These are phyloP conservation scores for Ptilodon capucinus DNA, from an alignment of 2,888 invertebrate genomes.

Conservation along the genomic window DNA sequence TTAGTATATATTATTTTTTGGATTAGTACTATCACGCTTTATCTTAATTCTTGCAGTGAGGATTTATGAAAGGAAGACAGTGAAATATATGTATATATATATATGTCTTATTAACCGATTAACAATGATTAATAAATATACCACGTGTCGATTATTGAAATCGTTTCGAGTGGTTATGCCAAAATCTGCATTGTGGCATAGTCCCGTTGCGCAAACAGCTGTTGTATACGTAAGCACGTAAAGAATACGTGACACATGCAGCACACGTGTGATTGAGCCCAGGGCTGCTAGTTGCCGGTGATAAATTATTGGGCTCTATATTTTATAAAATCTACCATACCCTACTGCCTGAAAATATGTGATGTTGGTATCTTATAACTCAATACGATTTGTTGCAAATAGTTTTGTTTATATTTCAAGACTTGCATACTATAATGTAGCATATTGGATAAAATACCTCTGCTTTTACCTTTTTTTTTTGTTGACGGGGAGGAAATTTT, in stretches of 20 bases:
- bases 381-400: too few relatives aligned
- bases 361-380: too few relatives aligned
- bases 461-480: too few relatives aligned
- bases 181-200: not conserved
- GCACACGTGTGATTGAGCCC: not conserved
- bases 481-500: too few relatives aligned
- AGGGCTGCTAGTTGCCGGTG: not conserved
- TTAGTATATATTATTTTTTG: not conserved
- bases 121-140: not conserved
- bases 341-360: too few relatives aligned
- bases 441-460: too few relatives aligned
- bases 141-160: too few relatives aligned
- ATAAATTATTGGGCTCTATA: not conserved
- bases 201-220: not conserved
- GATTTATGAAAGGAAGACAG: not conserved
- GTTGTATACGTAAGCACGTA: not conserved
- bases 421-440: too few relatives aligned
- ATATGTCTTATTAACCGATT: too few relatives aligned
- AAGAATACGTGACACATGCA: not conserved
- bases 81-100: not conserved
- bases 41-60: not conserved
- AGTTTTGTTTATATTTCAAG: too few relatives aligned
- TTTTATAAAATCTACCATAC: too few relatives aligned
- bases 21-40: slow-evolving; percentile 1
- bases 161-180: not conserved